Evolutionary conservation across 2,113 vertebrate genomes (phyloP).

Genomic region (Daphoenositta chrysoptera): DNA sequence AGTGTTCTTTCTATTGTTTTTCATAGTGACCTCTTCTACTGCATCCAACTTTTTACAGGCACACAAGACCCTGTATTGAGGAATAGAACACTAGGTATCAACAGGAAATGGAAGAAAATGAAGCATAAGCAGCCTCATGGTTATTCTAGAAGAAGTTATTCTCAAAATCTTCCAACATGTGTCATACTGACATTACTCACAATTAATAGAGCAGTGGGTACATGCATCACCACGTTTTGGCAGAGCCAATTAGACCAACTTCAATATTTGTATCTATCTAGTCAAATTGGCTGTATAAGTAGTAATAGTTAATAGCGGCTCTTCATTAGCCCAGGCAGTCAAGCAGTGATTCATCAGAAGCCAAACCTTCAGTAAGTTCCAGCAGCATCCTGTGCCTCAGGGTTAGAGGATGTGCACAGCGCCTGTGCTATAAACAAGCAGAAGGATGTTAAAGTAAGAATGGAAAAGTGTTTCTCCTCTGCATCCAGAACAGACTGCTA

Average conservation of each 20-base stretch:
- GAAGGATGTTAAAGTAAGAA: neutral
- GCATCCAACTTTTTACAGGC: neutral
- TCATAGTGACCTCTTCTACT: neutral
- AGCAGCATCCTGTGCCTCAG: neutral
- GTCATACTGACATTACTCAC: neutral
- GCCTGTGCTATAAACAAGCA: neutral
- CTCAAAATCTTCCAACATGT: neutral
- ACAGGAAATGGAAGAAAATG: neutral
- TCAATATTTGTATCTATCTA: neutral
- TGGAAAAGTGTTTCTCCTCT: neutral
- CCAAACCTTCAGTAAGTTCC: neutral
- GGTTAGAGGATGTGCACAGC: neutral
- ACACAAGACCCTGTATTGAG: rapidly evolving
- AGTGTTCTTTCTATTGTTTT: neutral
- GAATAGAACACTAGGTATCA: rapidly evolving
- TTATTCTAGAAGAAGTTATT: neutral
- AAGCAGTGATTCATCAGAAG: neutral
- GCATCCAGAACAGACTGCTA: neutral
- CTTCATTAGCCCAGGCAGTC: neutral
- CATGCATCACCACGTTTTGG: neutral
- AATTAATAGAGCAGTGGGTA: neutral
- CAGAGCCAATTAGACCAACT: neutral
- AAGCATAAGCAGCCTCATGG: neutral
- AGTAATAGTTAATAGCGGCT: neutral
- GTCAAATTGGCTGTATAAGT: neutral